Evolutionary conservation across 2,113 vertebrate genomes (phyloP).

Genomic region (Vidua chalybeata): DNA sequence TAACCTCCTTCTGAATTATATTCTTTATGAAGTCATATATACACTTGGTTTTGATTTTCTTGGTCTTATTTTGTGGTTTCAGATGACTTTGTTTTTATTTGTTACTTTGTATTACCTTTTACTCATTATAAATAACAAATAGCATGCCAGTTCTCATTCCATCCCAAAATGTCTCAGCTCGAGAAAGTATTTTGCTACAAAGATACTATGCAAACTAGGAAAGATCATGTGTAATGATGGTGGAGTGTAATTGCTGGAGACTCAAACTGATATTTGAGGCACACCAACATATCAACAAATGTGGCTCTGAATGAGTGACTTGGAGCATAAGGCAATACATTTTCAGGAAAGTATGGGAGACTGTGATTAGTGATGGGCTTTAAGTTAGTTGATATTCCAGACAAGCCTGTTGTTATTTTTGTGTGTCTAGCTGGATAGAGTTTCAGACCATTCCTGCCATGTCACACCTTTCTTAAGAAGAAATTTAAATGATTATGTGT

Average conservation of each 20-base stretch:
- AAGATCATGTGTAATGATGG: neutral
- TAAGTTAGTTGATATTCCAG: neutral
- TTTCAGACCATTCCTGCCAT: neutral
- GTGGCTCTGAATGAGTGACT: constrained; percentile 9
- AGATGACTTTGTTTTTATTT: neutral
- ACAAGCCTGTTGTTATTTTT: neutral
- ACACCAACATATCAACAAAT: neutral
- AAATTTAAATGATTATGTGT: neutral
- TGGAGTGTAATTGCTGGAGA: neutral
- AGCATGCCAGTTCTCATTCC: neutral
- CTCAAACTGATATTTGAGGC: constrained; percentile 33
- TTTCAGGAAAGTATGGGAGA: neutral
- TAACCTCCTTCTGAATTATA: neutral
- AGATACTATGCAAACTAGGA: neutral
- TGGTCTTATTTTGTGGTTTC: neutral
- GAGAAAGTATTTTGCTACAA: neutral
- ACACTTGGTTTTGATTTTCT: neutral
- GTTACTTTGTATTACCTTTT: neutral
- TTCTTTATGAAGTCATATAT: neutral
- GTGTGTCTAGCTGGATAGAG: neutral
- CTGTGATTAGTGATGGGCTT: neutral
- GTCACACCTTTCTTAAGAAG: neutral
- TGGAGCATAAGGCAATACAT: neutral
- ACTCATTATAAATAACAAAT: neutral
- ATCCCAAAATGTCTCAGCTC: neutral